phyloP scores from a whole-genome alignment of 2,113 vertebrate genomes.

The Albula goreensis region DNA sequence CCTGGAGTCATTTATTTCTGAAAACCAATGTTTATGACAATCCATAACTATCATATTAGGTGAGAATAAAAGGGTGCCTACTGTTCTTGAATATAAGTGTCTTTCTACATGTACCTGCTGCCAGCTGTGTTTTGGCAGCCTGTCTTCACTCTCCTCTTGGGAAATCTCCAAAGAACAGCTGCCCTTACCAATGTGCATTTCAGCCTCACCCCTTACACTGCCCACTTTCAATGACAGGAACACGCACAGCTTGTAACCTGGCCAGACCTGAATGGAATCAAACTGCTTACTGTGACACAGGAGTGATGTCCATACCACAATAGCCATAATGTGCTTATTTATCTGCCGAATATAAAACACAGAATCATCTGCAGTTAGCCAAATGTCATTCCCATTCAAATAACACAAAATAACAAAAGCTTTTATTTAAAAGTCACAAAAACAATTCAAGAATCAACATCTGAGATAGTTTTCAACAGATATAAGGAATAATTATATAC shows the following conservation, averaged over 20 bases:
- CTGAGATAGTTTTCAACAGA: not conserved
- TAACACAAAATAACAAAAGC: slow-evolving; percentile 46
- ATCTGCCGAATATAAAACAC: too few species aligned
- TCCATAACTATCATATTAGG: slow-evolving; percentile 68
- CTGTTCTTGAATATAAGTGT: slow-evolving; percentile 48
- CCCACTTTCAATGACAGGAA: slow-evolving; percentile 69
- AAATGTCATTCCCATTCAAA: slow-evolving; percentile 67
- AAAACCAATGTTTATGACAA: too few species aligned
- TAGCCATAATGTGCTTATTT: too few species aligned
- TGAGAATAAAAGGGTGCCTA: slow-evolving; percentile 58
- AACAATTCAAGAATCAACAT: too few species aligned
- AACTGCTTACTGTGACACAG: slow-evolving; percentile 54
- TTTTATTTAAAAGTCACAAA: not conserved
- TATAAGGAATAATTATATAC: not conserved
- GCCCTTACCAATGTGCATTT: slow-evolving; percentile 74
- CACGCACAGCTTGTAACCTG: slow-evolving; percentile 64
- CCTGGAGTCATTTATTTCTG: too few species aligned
- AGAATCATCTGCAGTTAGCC: slow-evolving; percentile 41
- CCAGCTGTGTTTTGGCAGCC: slow-evolving; percentile 51
- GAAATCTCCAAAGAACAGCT: slow-evolving; percentile 75
- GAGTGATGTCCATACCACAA: slow-evolving; percentile 23
- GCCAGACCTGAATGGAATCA: slow-evolving; percentile 73
- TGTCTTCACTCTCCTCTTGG: slow-evolving; percentile 63
- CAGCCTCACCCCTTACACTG: slow-evolving; percentile 56
- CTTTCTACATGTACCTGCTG: slow-evolving; percentile 67